phyloP scores from a whole-genome alignment of 2,888 invertebrate species.

The Nephrotoma appendiculata region DNA sequence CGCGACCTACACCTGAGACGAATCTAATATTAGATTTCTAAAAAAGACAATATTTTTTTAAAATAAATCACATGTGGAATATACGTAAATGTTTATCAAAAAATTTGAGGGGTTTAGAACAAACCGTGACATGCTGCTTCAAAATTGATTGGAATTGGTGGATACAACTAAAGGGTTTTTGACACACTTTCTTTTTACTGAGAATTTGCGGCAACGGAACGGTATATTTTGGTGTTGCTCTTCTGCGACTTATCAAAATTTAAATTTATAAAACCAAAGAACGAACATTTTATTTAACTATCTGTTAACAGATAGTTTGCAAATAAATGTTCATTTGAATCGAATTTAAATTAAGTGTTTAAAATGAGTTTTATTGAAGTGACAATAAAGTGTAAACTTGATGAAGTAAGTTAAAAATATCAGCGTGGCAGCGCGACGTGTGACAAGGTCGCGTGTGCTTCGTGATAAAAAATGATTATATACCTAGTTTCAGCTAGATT shows the following conservation, averaged over 20 bases:
- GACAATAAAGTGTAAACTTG: background rate
- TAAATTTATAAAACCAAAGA: background rate
- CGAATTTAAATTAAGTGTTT: background rate
- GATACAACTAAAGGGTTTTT: background rate
- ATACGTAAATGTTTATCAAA: background rate
- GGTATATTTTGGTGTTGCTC: background rate
- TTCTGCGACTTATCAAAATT: background rate
- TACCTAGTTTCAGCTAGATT: too few species aligned
- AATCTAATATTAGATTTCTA: background rate
- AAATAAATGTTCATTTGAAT: background rate
- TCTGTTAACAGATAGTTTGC: background rate
- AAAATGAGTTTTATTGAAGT: background rate
- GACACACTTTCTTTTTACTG: background rate
- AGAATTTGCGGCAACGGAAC: background rate
- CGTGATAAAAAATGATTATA: too few species aligned
- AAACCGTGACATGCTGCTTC: background rate
- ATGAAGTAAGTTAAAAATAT: background rate
- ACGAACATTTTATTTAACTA: background rate
- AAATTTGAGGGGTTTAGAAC: background rate
- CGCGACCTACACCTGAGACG: background rate
- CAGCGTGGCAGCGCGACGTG: background rate
- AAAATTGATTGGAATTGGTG: background rate
- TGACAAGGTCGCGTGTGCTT: background rate
- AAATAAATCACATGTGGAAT: background rate
- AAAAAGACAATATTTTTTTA: background rate